A percentile compares a stretch with the other conserved stretches of the same genome.
Evolutionary conservation across 2,113 vertebrate species (phyloP).

Genomic region (Argyrosomus japonicus): DNA sequence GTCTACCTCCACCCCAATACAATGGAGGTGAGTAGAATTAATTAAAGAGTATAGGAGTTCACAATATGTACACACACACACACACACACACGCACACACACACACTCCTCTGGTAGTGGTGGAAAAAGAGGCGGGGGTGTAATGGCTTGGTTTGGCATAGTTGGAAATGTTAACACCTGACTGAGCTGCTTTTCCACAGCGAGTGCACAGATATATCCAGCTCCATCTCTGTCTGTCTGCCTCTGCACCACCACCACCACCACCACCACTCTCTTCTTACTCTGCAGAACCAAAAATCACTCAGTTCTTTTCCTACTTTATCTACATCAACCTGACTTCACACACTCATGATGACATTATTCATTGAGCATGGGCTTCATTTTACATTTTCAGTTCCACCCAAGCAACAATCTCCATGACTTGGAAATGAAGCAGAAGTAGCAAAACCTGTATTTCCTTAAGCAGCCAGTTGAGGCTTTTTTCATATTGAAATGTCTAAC

Average conservation of each 20-base stretch:
- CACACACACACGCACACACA: background rate
- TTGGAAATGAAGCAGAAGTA: too few relatives aligned
- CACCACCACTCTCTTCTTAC: background rate
- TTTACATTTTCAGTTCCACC: too few relatives aligned
- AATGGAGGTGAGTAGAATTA: background rate
- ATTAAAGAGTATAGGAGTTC: background rate
- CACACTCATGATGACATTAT: background rate
- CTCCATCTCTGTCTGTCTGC: background rate
- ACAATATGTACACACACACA: background rate
- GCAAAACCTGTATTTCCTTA: too few relatives aligned
- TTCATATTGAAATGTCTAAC: too few relatives aligned
- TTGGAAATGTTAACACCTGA: constrained; percentile 40
- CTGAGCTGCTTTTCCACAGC: constrained; percentile 27
- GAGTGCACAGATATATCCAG: constrained; percentile 21
- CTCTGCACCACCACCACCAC: background rate
- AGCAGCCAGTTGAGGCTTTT: too few relatives aligned
- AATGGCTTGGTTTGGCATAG: constrained; percentile 42
- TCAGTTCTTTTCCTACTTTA: background rate
- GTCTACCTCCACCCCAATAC: background rate
- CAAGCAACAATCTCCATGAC: too few relatives aligned
- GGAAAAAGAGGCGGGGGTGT: constrained; percentile 56
- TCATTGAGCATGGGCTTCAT: background rate
- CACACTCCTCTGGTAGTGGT: background rate
- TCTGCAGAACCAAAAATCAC: background rate
- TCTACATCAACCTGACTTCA: background rate